Conservation (phyloP, 2,797 vertebrate genomes). For the Mormyrus proboscirostris region DNA sequence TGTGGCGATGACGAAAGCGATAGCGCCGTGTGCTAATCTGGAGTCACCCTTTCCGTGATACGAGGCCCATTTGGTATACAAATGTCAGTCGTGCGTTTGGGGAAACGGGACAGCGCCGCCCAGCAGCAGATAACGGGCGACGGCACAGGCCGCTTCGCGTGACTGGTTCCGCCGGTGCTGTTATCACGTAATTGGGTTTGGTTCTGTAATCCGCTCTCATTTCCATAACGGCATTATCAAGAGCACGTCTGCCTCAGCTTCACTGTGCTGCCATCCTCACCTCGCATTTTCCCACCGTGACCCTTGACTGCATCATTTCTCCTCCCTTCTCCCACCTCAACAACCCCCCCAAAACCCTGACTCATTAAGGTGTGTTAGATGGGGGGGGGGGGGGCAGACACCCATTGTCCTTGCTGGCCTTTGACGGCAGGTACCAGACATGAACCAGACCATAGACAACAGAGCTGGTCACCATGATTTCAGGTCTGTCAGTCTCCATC, state of each 20-base stretch:
- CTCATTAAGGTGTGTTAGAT: neutral
- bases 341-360: neutral
- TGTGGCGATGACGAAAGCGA: neutral
- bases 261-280: neutral
- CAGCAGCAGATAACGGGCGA: neutral
- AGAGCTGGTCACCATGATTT: neutral
- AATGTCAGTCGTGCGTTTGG: neutral
- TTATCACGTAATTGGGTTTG: neutral
- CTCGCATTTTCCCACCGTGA: neutral
- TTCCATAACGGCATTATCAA: neutral
- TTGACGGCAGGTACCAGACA: neutral
- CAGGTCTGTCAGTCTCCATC: neutral
- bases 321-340: no score
- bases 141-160: neutral
- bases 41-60: neutral
- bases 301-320: neutral
- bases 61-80: neutral
- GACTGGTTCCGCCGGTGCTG: slow-evolving; percentile 30
- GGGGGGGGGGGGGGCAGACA: neutral
- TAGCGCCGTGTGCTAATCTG: neutral
- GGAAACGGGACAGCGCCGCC: neutral
- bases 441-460: neutral
- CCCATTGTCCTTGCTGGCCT: neutral
- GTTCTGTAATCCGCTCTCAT: neutral
- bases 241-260: neutral